Evolutionary conservation across 1,140 invertebrate genomes (phyloP).

Genomic region (Drosophila aff.): DNA sequence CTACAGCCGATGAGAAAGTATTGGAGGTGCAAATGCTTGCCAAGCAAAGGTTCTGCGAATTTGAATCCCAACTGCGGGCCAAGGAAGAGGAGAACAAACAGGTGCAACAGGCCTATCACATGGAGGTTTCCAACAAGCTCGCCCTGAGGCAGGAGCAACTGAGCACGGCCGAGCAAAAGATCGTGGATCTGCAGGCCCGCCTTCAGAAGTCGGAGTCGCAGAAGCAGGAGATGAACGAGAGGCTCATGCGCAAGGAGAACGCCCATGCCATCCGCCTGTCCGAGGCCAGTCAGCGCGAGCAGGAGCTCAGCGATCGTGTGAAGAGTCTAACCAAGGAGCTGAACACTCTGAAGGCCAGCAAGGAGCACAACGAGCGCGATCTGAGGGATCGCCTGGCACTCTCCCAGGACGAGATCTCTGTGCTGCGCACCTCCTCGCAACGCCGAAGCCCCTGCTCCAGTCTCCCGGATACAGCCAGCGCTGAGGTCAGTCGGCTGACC

Average conservation of each 20-base stretch:
- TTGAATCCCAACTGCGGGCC: constrained; percentile 66
- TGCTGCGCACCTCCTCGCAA: constrained; percentile 67
- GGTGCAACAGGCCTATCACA: constrained; percentile 64
- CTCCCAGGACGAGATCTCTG: constrained; percentile 80
- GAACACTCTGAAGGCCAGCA: constrained; percentile 48
- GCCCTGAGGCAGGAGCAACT: constrained; percentile 64
- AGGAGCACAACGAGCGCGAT: constrained; percentile 67
- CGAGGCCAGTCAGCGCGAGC: constrained; percentile 68
- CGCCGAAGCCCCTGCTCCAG: constrained; percentile 54
- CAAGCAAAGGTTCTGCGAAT: constrained; percentile 60
- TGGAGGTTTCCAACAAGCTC: constrained; percentile 65
- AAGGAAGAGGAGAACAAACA: constrained; percentile 65
- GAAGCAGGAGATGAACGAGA: constrained; percentile 77
- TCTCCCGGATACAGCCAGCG: constrained; percentile 44
- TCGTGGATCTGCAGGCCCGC: constrained; percentile 71
- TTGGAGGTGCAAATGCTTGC: constrained; percentile 70
- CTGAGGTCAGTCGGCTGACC: constrained; percentile 85
- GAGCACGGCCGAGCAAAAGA: constrained; percentile 53
- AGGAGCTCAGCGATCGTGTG: constrained; percentile 69
- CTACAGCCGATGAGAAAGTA: constrained; percentile 67
- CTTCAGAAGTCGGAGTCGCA: constrained; percentile 62
- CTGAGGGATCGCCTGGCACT: constrained; percentile 73
- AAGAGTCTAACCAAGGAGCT: constrained; percentile 70
- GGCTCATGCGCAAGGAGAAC: constrained; percentile 60
- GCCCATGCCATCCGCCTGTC: constrained; percentile 54